Evolutionary conservation across 92 coral and sea anemone genomes (phyloP).

Genomic region (Phymanthus crucifer): DNA sequence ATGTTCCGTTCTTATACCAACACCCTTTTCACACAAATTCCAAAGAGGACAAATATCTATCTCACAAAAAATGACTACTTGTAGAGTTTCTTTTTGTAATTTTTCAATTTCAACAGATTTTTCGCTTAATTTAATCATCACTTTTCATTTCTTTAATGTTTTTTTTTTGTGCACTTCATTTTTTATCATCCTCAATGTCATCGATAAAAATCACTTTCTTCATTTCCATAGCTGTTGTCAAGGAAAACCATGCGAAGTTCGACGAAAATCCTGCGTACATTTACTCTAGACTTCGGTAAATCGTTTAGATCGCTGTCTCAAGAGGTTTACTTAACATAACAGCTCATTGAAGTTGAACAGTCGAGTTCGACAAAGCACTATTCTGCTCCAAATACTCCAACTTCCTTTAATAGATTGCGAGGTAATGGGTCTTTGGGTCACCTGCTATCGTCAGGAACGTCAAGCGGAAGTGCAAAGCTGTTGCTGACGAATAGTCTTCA

Average conservation of each 20-base stretch:
- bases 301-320: background rate
- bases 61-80: too few relatives aligned
- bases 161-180: background rate
- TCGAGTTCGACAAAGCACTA: background rate
- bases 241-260: background rate
- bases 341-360: slow-evolving; percentile 1
- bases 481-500: slow-evolving; percentile 12
- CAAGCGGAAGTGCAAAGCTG: slow-evolving; percentile 28
- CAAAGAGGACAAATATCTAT: too few relatives aligned
- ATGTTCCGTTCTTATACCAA: too few relatives aligned
- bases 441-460: slow-evolving; percentile 14
- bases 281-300: background rate
- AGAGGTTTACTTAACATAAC: slow-evolving; percentile 4
- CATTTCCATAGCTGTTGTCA: background rate
- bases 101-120: background rate
- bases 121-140: background rate
- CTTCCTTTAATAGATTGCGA: background rate
- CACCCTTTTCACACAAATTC: too few relatives aligned
- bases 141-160: background rate
- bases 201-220: background rate
- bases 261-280: background rate
- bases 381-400: background rate
- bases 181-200: background rate
- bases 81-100: too few relatives aligned
- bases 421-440: slow-evolving; percentile 2